Evolutionary conservation across 2,888 invertebrate species (phyloP).

Genomic region (Drosophila stalkeri): DNA sequence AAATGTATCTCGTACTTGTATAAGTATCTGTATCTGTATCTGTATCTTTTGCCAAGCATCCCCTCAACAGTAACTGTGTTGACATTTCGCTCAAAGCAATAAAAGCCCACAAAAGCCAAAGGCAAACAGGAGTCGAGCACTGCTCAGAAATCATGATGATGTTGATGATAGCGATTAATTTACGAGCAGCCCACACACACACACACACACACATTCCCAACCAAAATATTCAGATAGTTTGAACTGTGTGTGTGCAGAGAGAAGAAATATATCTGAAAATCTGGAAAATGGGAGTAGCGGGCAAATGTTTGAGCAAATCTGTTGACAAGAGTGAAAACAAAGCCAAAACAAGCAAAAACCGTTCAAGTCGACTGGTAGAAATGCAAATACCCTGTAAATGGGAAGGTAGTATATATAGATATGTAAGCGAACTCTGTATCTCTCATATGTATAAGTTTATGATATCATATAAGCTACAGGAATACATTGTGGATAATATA

Average conservation of each 20-base stretch:
- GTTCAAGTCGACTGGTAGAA: rapidly evolving
- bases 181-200: constrained; percentile 15
- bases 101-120: constrained; percentile 41
- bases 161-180: constrained; percentile 46
- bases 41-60: constrained; percentile 13
- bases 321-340: constrained; percentile 37
- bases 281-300: constrained; percentile 9
- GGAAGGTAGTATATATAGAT: background rate
- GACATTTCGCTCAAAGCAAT: constrained; percentile 31
- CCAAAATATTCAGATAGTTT: constrained; percentile 28
- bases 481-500: background rate
- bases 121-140: constrained; percentile 34
- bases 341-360: background rate
- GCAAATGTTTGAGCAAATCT: constrained; percentile 40
- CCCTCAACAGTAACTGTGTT: constrained; percentile 15
- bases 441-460: too few species aligned
- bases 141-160: constrained; percentile 30
- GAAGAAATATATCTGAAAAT: constrained; percentile 4
- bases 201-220: background rate
- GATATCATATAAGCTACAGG: background rate
- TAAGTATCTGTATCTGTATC: constrained; percentile 21
- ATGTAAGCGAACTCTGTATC: too few species aligned
- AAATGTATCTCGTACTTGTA: constrained; percentile 19
- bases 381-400: constrained; percentile 16
- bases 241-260: constrained; percentile 18